These are phyloP conservation scores for Threskiornis aethiopicus DNA, from an alignment of 2,797 vertebrate genomes.

Conservation along the genomic window DNA sequence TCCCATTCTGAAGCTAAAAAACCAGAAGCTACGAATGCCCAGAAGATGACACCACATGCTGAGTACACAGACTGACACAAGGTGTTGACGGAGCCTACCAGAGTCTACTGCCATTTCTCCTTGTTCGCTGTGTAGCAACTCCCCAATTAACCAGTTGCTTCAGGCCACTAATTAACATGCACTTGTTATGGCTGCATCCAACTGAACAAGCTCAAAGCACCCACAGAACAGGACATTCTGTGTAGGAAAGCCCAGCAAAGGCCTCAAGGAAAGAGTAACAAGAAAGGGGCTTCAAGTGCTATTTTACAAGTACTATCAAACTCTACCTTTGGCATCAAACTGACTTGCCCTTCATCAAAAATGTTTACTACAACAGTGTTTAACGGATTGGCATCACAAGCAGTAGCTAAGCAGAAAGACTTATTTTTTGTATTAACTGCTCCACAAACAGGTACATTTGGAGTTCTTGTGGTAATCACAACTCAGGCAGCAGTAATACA, in stretches of 20 bases:
- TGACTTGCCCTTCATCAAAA: not conserved
- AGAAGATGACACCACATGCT: not conserved
- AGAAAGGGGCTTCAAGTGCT: not conserved
- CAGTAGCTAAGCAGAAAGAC: not conserved
- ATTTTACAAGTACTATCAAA: not conserved
- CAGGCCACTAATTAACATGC: not conserved
- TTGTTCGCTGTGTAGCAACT: not conserved
- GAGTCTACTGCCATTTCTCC: not conserved
- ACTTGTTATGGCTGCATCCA: not conserved
- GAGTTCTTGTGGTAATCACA: not conserved
- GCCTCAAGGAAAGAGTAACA: not conserved
- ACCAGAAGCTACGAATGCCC: not conserved
- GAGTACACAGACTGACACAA: not conserved
- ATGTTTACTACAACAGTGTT: not conserved
- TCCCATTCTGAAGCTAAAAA: not conserved
- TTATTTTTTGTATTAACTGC: not conserved
- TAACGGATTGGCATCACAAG: not conserved
- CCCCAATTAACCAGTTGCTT: not conserved
- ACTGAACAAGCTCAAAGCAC: not conserved
- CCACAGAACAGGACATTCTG: not conserved
- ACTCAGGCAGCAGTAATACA: not conserved
- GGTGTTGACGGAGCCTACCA: not conserved
- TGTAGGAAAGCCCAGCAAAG: not conserved
- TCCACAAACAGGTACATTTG: not conserved
- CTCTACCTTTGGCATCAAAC: not conserved